These are phyloP conservation scores for Orestias chungarensis DNA, from an alignment of 2,797 vertebrate genomes.

Conservation along the genomic window DNA sequence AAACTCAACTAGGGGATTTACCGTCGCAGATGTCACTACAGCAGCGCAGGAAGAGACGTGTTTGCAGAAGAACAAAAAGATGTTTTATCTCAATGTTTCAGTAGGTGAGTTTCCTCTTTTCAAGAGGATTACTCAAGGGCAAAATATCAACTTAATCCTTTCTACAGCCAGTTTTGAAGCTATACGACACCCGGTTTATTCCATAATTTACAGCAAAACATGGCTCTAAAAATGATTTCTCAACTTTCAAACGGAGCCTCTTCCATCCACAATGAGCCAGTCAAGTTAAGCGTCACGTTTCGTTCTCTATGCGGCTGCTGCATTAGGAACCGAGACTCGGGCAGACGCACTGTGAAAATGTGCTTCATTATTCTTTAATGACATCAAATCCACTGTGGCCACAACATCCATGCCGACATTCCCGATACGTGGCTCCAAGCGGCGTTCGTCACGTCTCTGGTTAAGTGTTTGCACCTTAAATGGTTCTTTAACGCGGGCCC, in stretches of 20 bases:
- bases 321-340: not conserved
- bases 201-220: too few relatives aligned
- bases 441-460: conserved; percentile 31
- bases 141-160: too few relatives aligned
- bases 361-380: conserved; percentile 20
- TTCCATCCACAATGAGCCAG: not conserved
- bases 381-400: conserved; percentile 19
- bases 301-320: not conserved
- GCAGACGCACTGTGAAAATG: conserved; percentile 4
- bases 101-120: conserved; percentile 10
- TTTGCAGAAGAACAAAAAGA: conserved; percentile 11
- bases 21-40: conserved; percentile 4
- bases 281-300: not conserved
- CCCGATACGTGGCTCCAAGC: conserved; percentile 31
- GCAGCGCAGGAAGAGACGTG: not conserved
- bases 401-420: conserved; percentile 15
- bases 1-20: conserved; percentile 37
- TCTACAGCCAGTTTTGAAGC: too few relatives aligned
- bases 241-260: not conserved
- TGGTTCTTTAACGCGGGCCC: conserved; percentile 30
- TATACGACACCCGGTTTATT: too few relatives aligned
- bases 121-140: conserved; percentile 34
- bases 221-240: not conserved
- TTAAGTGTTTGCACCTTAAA: conserved; percentile 37
- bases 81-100: conserved; percentile 36